These are phyloP conservation scores for Molorchus minor DNA, from an alignment of 2,888 invertebrate species.

Conservation along the genomic window DNA sequence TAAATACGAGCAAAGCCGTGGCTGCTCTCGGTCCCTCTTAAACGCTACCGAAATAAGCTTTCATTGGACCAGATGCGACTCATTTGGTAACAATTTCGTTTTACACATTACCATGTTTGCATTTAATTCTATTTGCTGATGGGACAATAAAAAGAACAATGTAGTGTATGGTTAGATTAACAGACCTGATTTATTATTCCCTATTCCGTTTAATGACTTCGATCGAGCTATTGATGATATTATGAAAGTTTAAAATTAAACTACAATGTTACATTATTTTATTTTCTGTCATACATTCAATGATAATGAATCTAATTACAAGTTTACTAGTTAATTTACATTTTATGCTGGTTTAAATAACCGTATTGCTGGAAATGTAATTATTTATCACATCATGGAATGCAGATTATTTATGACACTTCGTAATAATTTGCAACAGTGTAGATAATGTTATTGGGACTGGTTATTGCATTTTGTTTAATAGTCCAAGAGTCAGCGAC, in stretches of 20 bases:
- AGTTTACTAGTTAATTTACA: slow-evolving; percentile 20
- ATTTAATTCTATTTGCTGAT: slow-evolving; percentile 51
- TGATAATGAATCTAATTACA: slow-evolving; percentile 21
- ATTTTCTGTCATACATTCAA: slow-evolving; percentile 23
- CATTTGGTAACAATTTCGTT: slow-evolving; percentile 53
- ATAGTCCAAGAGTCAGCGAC: too few species aligned
- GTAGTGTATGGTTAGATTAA: slow-evolving; percentile 31
- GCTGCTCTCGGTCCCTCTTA: slow-evolving; percentile 46
- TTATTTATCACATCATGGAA: neutral
- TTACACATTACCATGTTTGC: slow-evolving; percentile 52
- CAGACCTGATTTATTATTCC: slow-evolving; percentile 24
- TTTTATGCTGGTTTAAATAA: slow-evolving; percentile 13
- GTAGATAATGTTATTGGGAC: too few species aligned
- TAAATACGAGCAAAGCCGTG: slow-evolving; percentile 47
- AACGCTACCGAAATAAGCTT: slow-evolving; percentile 50
- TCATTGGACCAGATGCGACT: slow-evolving; percentile 56
- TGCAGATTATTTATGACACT: neutral
- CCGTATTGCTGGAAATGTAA: neutral
- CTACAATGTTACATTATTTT: slow-evolving; percentile 23
- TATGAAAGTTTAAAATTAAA: slow-evolving; percentile 19
- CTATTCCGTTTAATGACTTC: slow-evolving; percentile 12
- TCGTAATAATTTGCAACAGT: neutral
- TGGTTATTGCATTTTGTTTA: too few species aligned
- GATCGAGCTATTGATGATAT: slow-evolving; percentile 14
- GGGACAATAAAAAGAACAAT: slow-evolving; percentile 43